Evolutionary conservation across 1,140 invertebrate species (phyloP).

Genomic region (Conus betulinus): DNA sequence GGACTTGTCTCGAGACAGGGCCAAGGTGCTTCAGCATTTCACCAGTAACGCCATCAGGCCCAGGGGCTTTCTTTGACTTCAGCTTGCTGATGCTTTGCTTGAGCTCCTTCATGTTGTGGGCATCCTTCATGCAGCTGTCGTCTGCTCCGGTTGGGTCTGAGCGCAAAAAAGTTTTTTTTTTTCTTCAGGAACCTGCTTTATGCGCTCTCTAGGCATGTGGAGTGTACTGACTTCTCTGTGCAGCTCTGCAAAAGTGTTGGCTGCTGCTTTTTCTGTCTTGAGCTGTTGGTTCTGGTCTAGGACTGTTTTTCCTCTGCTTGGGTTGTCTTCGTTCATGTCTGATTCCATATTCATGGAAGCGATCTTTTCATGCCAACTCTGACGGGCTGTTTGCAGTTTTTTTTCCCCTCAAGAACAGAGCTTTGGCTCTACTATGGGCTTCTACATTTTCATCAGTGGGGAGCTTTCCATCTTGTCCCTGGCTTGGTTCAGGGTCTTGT

Average conservation of each 20-base stretch:
- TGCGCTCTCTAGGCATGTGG: constrained; percentile 5
- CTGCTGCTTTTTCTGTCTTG: constrained; percentile 28
- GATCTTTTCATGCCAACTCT: background rate
- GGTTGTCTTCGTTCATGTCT: constrained; percentile 18
- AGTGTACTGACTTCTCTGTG: background rate
- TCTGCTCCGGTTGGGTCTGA: background rate
- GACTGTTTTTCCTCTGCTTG: constrained; percentile 12
- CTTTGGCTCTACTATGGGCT: constrained; percentile 4
- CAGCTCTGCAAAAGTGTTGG: background rate
- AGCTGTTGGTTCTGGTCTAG: constrained; percentile 6
- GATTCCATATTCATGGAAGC: constrained; percentile 6
- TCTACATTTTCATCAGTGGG: background rate
- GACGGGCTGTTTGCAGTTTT: background rate
- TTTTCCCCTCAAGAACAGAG: background rate
- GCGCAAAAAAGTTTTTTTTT: background rate
- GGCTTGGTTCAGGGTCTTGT: background rate
- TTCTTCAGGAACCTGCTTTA: background rate
- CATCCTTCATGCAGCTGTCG: constrained; percentile 4
- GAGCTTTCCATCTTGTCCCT: constrained; percentile 15
- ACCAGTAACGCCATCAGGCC: constrained; percentile 41
- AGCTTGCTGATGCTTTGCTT: background rate
- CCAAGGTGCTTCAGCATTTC: constrained; percentile 40
- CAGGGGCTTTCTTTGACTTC: constrained; percentile 35
- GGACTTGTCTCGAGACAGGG: background rate
- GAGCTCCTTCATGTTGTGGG: background rate